Conservation (phyloP, 2,888 invertebrate species). For the Lamellibrachia satsuma region DNA sequence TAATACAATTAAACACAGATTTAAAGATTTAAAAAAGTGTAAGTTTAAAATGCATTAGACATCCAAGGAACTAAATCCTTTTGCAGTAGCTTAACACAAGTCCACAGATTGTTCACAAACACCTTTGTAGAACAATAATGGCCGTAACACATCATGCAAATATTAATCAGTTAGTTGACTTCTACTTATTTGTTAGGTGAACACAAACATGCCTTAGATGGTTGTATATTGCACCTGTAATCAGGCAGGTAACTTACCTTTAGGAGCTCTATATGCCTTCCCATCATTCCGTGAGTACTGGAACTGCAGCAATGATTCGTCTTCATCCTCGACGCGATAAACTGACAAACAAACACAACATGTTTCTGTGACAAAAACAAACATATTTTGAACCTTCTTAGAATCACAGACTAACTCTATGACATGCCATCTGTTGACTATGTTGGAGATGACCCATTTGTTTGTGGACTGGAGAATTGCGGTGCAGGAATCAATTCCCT, state of each 20-base stretch:
- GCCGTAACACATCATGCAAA: neutral
- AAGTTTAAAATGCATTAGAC: neutral
- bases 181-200: neutral
- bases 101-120: neutral
- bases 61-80: neutral
- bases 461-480: too few species aligned
- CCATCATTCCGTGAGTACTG: conserved; percentile 50
- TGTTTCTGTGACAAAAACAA: neutral
- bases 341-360: conserved; percentile 37
- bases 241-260: conserved; percentile 44
- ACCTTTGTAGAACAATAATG: neutral
- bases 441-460: too few species aligned
- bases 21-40: neutral
- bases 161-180: neutral
- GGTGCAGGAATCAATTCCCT: too few species aligned
- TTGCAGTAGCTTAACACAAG: neutral
- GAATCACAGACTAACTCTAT: neutral
- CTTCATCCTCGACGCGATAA: conserved; percentile 49
- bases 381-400: neutral
- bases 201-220: neutral
- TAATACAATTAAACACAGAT: neutral
- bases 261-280: conserved; percentile 50
- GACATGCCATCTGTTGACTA: too few species aligned
- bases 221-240: neutral
- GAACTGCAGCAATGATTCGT: conserved; percentile 47